Evolutionary conservation across 2,797 vertebrate species (phyloP), one percentile per base, ranked within the genome.

Genomic region (Muscicapa comitata): DNA sequence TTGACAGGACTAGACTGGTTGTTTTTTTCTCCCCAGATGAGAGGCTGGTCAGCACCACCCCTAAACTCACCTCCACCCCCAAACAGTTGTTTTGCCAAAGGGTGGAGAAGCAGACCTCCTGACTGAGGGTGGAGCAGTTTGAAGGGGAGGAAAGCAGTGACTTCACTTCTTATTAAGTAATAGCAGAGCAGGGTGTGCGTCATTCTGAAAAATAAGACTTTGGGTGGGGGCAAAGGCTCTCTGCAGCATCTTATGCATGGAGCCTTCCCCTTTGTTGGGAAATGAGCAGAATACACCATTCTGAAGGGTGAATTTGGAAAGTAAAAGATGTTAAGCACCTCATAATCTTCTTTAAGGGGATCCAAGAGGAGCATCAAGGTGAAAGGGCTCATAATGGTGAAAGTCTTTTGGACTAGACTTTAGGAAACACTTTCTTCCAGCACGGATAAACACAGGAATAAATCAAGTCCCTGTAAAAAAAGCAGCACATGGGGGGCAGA

Each of bases 71-170:
- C 75, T 97, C 94, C 74, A 24, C 93, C 92, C 96, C 95, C 67
- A 53, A 97, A 93, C 94, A 96, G 95, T 94, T 97, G 83, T 94
- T 93, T 89, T 94, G 93, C 96, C 93, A 95, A 94, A 95, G 94
- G 96, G 94, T 97, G 96, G 96, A 78, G 95, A 68, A 88, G 86
- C 73, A 70, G 63, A 79, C 76, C 87, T 95, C 88, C 38, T 59
- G 79, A 80, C 31, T 88, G 93, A 96, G 95, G 96, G 94, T 93
- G 97, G 94, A 94, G 65, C 40, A 37, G 82, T 78, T 84, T 93
- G 48, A 94, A 95, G 79, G 33, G 77, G 82, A 93, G 93, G 58
- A 71, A 82, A 91, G 91, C 79, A 83, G 80, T 95, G 92, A 97
- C 96, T 95, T 97, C 96, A 97, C 86, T 95, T 88, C 67, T 58